Evolutionary conservation across 2,797 vertebrate species (phyloP).

Genomic region (Alectoris magna): DNA sequence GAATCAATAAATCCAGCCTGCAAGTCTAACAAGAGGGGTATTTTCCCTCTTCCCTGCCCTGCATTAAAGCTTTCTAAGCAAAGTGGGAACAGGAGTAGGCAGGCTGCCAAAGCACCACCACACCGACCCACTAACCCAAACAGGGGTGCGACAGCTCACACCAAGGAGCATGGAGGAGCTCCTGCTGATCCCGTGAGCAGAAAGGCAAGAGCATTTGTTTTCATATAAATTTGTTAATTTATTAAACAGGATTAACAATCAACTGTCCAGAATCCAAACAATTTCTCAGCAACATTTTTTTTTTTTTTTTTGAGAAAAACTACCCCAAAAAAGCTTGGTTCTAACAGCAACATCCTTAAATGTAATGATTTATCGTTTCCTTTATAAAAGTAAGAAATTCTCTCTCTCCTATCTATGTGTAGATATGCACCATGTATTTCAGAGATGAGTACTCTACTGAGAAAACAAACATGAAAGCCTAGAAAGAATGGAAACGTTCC

Average conservation of each 20-base stretch:
- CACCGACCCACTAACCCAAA: not conserved
- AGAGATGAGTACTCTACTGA: slow-evolving; percentile 15
- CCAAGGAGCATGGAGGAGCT: not conserved
- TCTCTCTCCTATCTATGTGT: not conserved
- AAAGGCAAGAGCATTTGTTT: not conserved
- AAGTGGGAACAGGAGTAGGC: accelerated
- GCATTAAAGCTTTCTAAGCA: not conserved
- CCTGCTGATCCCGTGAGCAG: not conserved
- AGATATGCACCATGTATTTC: not conserved
- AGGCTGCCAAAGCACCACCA: not conserved
- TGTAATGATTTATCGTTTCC: not conserved
- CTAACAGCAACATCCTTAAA: not conserved
- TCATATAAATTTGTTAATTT: slow-evolving; percentile 64
- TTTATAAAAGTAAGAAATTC: slow-evolving; percentile 65
- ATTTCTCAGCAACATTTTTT: slow-evolving; percentile 10
- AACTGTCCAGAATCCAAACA: slow-evolving; percentile 53
- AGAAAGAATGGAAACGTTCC: slow-evolving; percentile 14
- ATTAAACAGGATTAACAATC: slow-evolving; percentile 60
- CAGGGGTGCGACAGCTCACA: not conserved
- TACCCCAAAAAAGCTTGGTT: not conserved
- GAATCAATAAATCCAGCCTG: not conserved
- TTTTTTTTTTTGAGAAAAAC: not conserved
- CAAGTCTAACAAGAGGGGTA: not conserved
- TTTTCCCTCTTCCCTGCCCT: not conserved
- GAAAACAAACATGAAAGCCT: not conserved